Evolutionary conservation across 2,797 vertebrate species (phyloP), one percentile per base, ranked within the genome.

Genomic region (Syncerus caffer): DNA sequence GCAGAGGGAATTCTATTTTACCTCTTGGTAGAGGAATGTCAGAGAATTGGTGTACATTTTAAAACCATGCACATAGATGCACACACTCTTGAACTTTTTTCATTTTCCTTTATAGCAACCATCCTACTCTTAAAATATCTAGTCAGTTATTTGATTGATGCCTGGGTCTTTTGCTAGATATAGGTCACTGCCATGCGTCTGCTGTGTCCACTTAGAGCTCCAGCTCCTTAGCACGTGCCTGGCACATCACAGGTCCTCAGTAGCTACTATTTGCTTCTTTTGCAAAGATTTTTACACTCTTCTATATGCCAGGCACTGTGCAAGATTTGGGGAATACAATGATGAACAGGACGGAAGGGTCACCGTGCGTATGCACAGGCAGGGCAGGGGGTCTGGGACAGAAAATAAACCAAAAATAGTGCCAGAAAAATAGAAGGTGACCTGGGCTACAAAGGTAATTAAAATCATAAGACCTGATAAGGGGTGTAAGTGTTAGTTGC

Each of bases 301-400:
- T 1, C 62, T 17, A 0, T 45, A 45, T 4, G 9, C 29, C 93
- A 62, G 92, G 29, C 45, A 11, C 76, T 4, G 25, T 15, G 86
- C 45, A 50, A 25, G 47, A 15, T 57, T 16, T 76, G 83, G 25
- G 47, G 62, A 78, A 50, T 13, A 27, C 21, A 29, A 13, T 1
- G 38, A 11, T 53, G 53, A 17, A 16, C 53, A 47, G 71, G 60
- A 62, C 15, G 9, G 84, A 45, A 79, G 57, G 23, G 51, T 10
- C 51, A 7, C 76, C 23, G 3, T 67, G 47, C 3, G 4, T 1
- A 0, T 25, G 8, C 14, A 13, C 17, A 2, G 15, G 53, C 38
- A 21, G 80, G 42, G 4, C 2, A 12, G n/a, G 50, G 2, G 6
- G 27, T 8, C 53, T 14, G 45, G 57, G 50, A 71, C 14, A 45